A percentile compares a stretch with the other conserved stretches of the same genome.
phyloP scores from a whole-genome alignment of 2,888 invertebrate species.

The Micoletzkya japonica region DNA sequence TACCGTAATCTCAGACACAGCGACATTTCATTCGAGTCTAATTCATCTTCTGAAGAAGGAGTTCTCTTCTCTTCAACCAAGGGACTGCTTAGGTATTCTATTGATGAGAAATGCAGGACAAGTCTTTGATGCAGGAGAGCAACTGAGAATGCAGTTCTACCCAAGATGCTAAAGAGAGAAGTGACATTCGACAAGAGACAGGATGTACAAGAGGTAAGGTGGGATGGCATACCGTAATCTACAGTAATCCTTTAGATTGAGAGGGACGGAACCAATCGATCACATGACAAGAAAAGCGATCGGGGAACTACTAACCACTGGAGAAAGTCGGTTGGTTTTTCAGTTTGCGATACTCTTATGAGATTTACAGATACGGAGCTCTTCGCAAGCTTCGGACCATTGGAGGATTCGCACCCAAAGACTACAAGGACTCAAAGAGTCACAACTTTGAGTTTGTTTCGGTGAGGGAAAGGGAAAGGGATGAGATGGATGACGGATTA shows the following conservation, averaged over 20 bases:
- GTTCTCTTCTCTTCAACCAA: too few relatives aligned
- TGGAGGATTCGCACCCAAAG: conserved; percentile 17
- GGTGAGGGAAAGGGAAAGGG: neutral
- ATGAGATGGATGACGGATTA: neutral
- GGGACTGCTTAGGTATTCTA: too few relatives aligned
- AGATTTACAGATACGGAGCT: conserved; percentile 17
- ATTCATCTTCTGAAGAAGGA: too few relatives aligned
- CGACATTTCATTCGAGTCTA: too few relatives aligned
- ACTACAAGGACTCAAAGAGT: conserved; percentile 14
- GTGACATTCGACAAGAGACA: conserved; percentile 12
- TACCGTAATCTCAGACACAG: too few relatives aligned
- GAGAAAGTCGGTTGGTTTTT: conserved; percentile 7
- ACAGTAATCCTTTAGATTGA: conserved; percentile 3
- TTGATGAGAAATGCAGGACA: too few relatives aligned
- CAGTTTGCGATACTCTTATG: neutral
- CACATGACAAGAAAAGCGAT: conserved; percentile 19
- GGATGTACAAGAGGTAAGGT: conserved; percentile 19
- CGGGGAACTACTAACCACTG: conserved; percentile 19
- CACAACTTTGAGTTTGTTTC: conserved; percentile 21
- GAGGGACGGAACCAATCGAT: conserved; percentile 6
- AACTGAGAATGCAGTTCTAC: too few relatives aligned
- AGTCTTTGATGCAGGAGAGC: too few relatives aligned
- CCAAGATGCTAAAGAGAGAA: too few relatives aligned
- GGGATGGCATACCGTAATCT: neutral
- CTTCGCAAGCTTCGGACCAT: conserved; percentile 11